phyloP scores from a whole-genome alignment of 2,888 invertebrate species.

The Epistrophella euchroma region DNA sequence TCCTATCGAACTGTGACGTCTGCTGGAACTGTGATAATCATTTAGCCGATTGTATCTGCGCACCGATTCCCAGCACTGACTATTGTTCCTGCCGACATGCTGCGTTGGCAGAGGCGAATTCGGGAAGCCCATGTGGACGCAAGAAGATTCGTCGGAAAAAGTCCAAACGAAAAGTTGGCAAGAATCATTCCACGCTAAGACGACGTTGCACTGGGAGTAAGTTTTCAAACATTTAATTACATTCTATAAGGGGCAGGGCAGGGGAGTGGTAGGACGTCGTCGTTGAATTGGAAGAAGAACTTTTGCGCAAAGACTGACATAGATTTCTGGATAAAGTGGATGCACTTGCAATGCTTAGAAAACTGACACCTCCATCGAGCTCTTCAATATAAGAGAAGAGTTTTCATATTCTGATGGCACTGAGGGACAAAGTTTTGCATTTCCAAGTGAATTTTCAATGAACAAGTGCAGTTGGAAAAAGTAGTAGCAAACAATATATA shows the following conservation, averaged over 20 bases:
- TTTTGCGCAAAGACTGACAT: neutral
- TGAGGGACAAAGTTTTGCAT: constrained; percentile 51
- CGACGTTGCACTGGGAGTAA: constrained; percentile 76
- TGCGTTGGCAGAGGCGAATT: constrained; percentile 8
- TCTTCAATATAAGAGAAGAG: constrained; percentile 20
- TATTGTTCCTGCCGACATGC: constrained; percentile 65
- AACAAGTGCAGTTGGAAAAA: constrained; percentile 37
- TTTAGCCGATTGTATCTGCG: constrained; percentile 77
- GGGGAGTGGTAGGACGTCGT: neutral
- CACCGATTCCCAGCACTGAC: constrained; percentile 31
- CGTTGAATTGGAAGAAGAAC: neutral
- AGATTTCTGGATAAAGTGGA: constrained; percentile 44
- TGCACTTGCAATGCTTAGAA: constrained; percentile 43
- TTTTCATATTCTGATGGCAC: constrained; percentile 1
- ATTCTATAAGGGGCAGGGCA: neutral
- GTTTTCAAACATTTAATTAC: constrained; percentile 62
- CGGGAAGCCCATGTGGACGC: constrained; percentile 62
- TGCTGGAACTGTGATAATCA: constrained; percentile 78
- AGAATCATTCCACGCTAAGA: constrained; percentile 78
- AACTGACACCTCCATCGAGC: constrained; percentile 40
- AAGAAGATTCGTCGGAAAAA: constrained; percentile 77
- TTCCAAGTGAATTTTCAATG: constrained; percentile 28
- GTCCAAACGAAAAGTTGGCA: constrained; percentile 77
- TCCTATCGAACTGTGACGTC: constrained; percentile 77
- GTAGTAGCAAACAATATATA: constrained; percentile 16